These are phyloP conservation scores for Apodemus speciosus DNA, from an alignment of 2,113 vertebrate genomes.

Conservation along the genomic window DNA sequence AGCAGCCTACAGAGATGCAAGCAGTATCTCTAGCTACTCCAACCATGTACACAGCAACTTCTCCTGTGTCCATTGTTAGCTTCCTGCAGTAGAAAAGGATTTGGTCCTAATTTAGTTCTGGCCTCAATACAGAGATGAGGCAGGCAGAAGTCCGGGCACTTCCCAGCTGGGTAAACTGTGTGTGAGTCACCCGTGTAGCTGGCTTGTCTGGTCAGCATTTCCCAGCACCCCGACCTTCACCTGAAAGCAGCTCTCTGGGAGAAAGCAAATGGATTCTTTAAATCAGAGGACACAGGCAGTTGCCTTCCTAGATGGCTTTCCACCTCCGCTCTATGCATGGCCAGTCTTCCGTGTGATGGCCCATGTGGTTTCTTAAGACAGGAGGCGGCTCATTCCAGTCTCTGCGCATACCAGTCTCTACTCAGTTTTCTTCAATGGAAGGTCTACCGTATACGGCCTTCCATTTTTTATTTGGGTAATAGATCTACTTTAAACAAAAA, in stretches of 20 bases:
- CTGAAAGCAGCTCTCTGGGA: neutral
- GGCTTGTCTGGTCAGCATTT: neutral
- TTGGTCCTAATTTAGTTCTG: conserved; percentile 49
- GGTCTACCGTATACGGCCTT: neutral
- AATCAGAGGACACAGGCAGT: neutral
- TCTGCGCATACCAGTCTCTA: neutral
- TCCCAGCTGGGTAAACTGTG: neutral
- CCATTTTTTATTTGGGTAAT: neutral
- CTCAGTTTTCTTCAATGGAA: neutral
- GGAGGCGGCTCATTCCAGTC: neutral
- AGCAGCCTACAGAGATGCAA: neutral
- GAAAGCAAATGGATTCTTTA: conserved; percentile 26
- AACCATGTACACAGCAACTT: neutral
- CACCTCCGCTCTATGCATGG: neutral
- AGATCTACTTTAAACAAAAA: conserved; percentile 41
- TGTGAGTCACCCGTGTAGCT: neutral
- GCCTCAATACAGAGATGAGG: conserved; percentile 9
- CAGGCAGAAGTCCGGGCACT: neutral
- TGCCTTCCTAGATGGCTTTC: neutral
- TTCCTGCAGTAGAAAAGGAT: neutral
- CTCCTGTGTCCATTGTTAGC: neutral
- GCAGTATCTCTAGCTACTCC: neutral
- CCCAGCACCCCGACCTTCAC: neutral
- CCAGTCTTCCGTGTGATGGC: neutral
- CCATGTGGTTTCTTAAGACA: neutral